Conservation (phyloP, 2,113 vertebrate species). For the Prolemur simus region DNA sequence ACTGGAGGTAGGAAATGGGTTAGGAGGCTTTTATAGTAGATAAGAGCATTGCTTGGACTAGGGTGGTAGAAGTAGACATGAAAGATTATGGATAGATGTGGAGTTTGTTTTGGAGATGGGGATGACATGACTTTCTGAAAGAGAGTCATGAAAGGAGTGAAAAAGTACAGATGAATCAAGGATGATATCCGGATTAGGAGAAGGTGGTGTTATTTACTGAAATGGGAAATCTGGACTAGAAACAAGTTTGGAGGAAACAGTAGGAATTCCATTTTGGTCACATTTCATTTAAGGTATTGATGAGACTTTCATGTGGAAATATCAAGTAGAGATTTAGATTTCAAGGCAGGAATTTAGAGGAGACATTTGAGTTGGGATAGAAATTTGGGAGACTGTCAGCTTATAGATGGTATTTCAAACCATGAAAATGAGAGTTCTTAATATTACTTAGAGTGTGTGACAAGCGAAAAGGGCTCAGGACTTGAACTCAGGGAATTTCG, state of each 20-base stretch:
- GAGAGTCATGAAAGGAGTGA: not conserved
- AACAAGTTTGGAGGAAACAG: not conserved
- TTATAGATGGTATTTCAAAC: not conserved
- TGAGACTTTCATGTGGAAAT: slow-evolving; percentile 13
- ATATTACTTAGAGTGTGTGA: not conserved
- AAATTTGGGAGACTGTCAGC: not conserved
- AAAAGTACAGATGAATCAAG: not conserved
- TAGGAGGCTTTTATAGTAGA: not conserved
- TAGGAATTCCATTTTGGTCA: slow-evolving; percentile 2
- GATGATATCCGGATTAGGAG: not conserved
- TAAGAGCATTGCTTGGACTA: not conserved
- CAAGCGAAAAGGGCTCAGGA: not conserved
- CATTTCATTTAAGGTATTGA: not conserved
- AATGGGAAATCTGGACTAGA: not conserved
- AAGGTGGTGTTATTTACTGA: slow-evolving; percentile 14
- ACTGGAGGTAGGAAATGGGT: not conserved
- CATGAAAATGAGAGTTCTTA: not conserved
- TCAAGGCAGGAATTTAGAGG: slow-evolving; percentile 1
- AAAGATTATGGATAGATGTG: not conserved
- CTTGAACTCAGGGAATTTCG: not conserved
- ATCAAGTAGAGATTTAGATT: not conserved
- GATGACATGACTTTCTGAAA: not conserved
- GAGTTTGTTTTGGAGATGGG: not conserved
- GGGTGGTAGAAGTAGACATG: not conserved
- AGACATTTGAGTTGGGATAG: not conserved